These are phyloP conservation scores for Nemotelus nigrinus DNA, from an alignment of 2,888 invertebrate genomes.

Conservation along the genomic window DNA sequence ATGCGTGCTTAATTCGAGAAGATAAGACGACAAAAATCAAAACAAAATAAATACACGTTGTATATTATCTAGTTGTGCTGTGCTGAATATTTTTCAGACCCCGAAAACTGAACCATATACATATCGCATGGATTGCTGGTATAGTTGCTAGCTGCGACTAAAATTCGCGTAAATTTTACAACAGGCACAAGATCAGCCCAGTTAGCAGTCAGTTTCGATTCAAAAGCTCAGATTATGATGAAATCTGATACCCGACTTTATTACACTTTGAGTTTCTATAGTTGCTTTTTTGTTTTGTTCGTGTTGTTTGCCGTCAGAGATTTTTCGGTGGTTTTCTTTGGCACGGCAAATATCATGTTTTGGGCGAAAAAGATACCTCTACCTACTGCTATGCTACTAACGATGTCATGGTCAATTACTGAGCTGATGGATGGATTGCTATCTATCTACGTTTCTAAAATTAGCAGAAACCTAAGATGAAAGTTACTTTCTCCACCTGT, in stretches of 20 bases:
- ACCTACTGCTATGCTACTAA: neutral
- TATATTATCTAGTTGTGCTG: neutral
- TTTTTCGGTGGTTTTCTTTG: too few relatives aligned
- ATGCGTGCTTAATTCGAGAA: too few relatives aligned
- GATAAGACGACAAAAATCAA: too few relatives aligned
- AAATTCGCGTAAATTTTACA: too few relatives aligned
- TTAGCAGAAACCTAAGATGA: slow-evolving; percentile 29
- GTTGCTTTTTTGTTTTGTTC: neutral
- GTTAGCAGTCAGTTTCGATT: too few relatives aligned
- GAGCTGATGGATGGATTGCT: neutral
- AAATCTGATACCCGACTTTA: neutral
- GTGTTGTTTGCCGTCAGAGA: too few relatives aligned
- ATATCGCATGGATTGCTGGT: neutral
- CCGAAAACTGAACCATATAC: neutral
- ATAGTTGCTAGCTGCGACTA: too few relatives aligned
- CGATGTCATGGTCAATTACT: slow-evolving; percentile 28
- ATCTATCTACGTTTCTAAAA: slow-evolving; percentile 4
- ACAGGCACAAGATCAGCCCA: too few relatives aligned
- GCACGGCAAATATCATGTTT: too few relatives aligned
- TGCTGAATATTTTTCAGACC: slow-evolving; percentile 9
- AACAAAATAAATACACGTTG: too few relatives aligned
- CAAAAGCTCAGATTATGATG: neutral
- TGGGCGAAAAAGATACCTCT: too few relatives aligned
- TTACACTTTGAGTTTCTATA: neutral
- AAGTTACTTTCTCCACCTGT: slow-evolving; percentile 41